Base-by-base conservation (phyloP, 1,140 invertebrate species). In the Drosophila repleta region DNA sequence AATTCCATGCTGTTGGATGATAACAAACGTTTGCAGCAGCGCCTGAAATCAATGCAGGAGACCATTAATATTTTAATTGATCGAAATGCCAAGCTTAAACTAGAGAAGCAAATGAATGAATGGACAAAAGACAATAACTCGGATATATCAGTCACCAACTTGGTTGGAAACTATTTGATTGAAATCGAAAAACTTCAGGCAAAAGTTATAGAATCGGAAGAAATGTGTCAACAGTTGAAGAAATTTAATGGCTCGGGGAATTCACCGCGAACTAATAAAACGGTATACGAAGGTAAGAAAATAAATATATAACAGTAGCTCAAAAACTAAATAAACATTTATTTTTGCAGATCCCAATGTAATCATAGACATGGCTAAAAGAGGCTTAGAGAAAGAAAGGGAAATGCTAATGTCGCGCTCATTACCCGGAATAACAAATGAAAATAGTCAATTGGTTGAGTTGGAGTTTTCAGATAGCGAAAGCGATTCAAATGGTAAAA, bases 1-100 rank as follows among this genome's bases (percentile, higher is more conserved):
- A 99, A 99, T 92, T 96, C 95, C n/a, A 96, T 99, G 94, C 93
- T 99, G 0, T 95, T 96, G 68, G 95, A 94, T 51, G 98, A 99
- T 92, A 95, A 97, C 32, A 96, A 97, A 81, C 96, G 97, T 79
- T 92, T 99, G 46, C 93, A 97, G 43, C 96, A 96, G 6, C 92
- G 98, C 67, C 94, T 99, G 0, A 99, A 99, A 93, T 97, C 97
- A 3, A 94, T 99, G 93, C 96, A 97, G 87, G 97, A 98, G 84
- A 98, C 98, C 0, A 96, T 99, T n/a, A 97, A 99, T 64, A 94
- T 94, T 20, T 91, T 99, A n/a, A 98, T 95, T 0, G 94, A 94
- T 0, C 94, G 94, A 82, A 98, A 99, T 92, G 94, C 95, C 5
- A 93, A 96, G 57, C 92, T 99, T 2, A 81, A 98, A 35, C 94